Conservation (phyloP, 2,888 invertebrate genomes). For the Chrysina gloriosa region DNA sequence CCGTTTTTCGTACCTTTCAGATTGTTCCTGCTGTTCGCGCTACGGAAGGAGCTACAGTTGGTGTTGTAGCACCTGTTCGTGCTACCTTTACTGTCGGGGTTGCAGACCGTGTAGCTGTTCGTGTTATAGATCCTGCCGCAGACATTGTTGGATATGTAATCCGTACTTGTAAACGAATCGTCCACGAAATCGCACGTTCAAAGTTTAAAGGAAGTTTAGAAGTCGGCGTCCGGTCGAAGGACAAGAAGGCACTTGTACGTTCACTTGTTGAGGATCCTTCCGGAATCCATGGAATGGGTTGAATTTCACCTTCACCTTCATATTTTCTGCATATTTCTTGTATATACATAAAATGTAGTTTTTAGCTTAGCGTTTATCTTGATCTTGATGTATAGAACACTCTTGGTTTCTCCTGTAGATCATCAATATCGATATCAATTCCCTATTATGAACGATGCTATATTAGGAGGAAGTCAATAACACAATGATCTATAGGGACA, state of each 20-base stretch:
- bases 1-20: conserved; percentile 26
- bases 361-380: no score
- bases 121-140: conserved; percentile 40
- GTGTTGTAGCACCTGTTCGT: conserved; percentile 41
- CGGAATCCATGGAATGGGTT: conserved; percentile 9
- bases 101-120: conserved; percentile 40
- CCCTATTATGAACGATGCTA: no score
- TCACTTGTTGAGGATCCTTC: conserved; percentile 15
- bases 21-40: conserved; percentile 38
- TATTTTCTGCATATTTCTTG: conserved; percentile 15
- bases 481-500: no score
- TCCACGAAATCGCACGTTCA: background rate
- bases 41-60: conserved; percentile 40
- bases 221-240: conserved; percentile 1
- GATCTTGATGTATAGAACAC: no score
- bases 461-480: no score
- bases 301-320: conserved; percentile 22
- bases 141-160: conserved; percentile 42
- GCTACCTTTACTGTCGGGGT: conserved; percentile 39
- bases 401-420: no score
- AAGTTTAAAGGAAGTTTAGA: background rate
- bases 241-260: conserved; percentile 12
- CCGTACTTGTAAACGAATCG: conserved; percentile 35
- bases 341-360: background rate
- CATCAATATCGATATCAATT: no score